phyloP scores from a whole-genome alignment of 2,797 vertebrate genomes.

The Arnoldichthys spilopterus region DNA sequence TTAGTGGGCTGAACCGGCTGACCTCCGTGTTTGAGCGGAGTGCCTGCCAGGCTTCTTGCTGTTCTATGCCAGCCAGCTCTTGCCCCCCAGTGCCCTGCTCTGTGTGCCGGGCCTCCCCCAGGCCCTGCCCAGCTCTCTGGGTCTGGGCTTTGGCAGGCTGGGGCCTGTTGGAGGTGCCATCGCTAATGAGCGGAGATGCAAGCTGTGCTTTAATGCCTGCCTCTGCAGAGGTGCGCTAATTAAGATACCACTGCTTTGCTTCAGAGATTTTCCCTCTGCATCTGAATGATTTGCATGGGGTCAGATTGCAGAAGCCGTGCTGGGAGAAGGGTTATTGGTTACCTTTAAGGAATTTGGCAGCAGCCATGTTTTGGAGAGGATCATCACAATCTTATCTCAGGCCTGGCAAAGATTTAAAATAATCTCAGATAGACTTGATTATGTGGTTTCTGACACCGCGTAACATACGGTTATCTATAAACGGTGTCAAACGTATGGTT shows the following conservation, averaged over 20 bases:
- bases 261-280: slow-evolving; percentile 66
- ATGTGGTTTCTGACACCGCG: not conserved
- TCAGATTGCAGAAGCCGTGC: slow-evolving; percentile 62
- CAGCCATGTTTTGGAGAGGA: not conserved
- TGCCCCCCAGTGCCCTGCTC: slow-evolving; percentile 17
- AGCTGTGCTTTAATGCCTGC: slow-evolving; percentile 63
- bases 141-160: slow-evolving; percentile 48
- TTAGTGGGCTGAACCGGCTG: slow-evolving; percentile 53
- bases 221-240: slow-evolving; percentile 70
- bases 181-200: slow-evolving; percentile 50
- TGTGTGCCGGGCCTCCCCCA: slow-evolving; percentile 40
- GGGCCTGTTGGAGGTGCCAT: slow-evolving; percentile 57
- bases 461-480: not conserved
- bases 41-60: slow-evolving; percentile 52
- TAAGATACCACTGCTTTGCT: slow-evolving; percentile 67
- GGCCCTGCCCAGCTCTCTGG: slow-evolving; percentile 31
- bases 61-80: slow-evolving; percentile 45
- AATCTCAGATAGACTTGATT: not conserved
- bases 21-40: slow-evolving; percentile 50
- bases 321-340: slow-evolving; percentile 1
- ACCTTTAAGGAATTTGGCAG: not conserved
- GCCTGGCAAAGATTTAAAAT: not conserved
- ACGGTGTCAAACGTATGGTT: not conserved
- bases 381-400: not conserved
- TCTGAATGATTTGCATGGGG: slow-evolving; percentile 73